phyloP scores from a whole-genome alignment of 2,113 vertebrate genomes.

The Edolisoma coerulescens region DNA sequence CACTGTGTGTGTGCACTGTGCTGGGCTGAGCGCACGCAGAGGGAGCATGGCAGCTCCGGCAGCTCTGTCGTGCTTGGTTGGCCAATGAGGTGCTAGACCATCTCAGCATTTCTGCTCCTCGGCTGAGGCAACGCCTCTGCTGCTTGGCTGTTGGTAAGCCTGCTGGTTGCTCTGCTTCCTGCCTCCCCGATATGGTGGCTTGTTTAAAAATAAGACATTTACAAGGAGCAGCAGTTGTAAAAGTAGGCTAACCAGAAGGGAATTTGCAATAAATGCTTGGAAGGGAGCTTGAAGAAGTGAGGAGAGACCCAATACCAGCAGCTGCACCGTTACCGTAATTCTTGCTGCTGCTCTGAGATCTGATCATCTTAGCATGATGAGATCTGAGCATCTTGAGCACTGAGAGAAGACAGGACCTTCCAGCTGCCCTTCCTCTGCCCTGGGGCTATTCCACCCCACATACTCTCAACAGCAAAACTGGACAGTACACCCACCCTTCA shows the following conservation, averaged over 20 bases:
- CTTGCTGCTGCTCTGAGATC: background rate
- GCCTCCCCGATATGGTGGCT: background rate
- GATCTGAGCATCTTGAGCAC: background rate
- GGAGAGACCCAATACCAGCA: background rate
- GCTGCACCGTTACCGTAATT: background rate
- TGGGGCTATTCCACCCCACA: background rate
- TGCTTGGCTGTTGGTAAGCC: background rate
- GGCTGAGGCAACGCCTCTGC: background rate
- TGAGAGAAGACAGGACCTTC: background rate
- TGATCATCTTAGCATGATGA: background rate
- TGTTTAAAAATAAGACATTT: slow-evolving; percentile 1
- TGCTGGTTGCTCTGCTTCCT: background rate
- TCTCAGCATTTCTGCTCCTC: background rate
- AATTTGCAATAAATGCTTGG: background rate
- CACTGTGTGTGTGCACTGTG: background rate
- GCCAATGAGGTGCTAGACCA: background rate
- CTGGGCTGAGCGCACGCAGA: accelerated
- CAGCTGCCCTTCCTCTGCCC: background rate
- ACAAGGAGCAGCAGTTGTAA: background rate
- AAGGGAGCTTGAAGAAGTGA: background rate
- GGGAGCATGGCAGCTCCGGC: background rate
- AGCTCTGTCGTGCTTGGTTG: accelerated
- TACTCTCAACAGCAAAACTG: background rate
- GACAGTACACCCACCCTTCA: background rate
- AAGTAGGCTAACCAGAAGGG: background rate